These are phyloP conservation scores for Ondatra zibethicus DNA, from an alignment of 2,113 vertebrate genomes.

Conservation along the genomic window DNA sequence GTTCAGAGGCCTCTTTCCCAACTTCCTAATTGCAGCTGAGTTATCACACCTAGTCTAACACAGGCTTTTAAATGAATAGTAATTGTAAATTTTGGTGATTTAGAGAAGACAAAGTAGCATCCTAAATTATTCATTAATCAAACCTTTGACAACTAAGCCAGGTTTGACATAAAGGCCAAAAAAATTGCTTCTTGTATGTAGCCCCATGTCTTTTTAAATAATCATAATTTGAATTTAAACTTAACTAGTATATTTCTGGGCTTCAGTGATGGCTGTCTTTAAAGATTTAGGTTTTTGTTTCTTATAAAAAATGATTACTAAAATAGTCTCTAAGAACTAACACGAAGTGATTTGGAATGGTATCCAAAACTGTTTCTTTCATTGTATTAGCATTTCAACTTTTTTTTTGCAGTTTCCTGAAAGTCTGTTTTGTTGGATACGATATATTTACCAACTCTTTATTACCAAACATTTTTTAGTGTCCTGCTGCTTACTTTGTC, in stretches of 20 bases:
- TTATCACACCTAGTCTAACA: not conserved
- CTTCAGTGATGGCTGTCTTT: not conserved
- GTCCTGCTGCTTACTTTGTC: slow-evolving; percentile 50
- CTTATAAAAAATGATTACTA: not conserved
- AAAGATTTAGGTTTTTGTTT: not conserved
- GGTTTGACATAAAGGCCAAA: not conserved
- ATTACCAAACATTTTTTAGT: not conserved
- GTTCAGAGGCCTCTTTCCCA: slow-evolving; percentile 34
- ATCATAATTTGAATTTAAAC: slow-evolving; percentile 24
- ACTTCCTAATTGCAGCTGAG: not conserved
- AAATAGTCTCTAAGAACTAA: not conserved
- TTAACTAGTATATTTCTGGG: not conserved
- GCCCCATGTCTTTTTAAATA: not conserved
- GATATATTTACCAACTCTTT: not conserved
- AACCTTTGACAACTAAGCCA: not conserved
- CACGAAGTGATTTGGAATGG: not conserved
- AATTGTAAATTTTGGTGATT: slow-evolving; percentile 18
- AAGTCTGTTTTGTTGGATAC: not conserved
- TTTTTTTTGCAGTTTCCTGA: not conserved
- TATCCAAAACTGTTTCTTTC: not conserved
- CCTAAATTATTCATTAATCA: slow-evolving; percentile 44
- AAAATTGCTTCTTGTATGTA: not conserved
- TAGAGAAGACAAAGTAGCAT: not conserved
- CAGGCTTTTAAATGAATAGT: slow-evolving; percentile 7
- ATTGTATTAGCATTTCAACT: not conserved